phyloP scores from a whole-genome alignment of 2,113 vertebrate genomes.

The Embiotoca jacksoni region DNA sequence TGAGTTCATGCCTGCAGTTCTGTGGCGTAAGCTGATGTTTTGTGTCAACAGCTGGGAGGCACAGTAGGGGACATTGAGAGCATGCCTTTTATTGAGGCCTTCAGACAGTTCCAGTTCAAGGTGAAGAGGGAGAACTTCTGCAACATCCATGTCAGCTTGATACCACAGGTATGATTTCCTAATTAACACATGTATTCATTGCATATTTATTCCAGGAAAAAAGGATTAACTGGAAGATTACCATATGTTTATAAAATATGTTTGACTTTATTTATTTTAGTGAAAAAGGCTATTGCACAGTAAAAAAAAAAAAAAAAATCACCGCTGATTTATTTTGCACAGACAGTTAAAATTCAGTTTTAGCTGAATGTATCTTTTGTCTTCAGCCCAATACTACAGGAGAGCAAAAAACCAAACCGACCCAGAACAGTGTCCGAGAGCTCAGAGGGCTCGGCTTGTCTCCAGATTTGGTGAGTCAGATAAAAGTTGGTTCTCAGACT shows the following conservation, averaged over 20 bases:
- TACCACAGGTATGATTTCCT: constrained; percentile 90
- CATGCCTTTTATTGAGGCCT: constrained; percentile 98
- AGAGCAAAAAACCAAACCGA: constrained; percentile 98
- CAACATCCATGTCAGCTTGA: constrained; percentile 96
- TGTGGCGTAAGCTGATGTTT: constrained; percentile 43
- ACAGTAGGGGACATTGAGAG: constrained; percentile 97
- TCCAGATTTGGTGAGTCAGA: constrained; percentile 91
- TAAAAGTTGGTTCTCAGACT: neutral
- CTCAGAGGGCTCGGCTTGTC: constrained; percentile 95
- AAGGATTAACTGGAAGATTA: neutral
- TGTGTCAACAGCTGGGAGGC: constrained; percentile 89
- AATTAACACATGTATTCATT: neutral
- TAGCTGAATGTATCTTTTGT: neutral
- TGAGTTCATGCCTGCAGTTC: constrained; percentile 7
- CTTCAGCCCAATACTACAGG: constrained; percentile 93
- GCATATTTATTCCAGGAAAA: neutral
- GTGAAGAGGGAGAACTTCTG: constrained; percentile 96
- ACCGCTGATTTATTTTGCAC: no score
- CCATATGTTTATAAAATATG: no score
- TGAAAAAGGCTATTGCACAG: no score
- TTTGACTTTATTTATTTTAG: no score
- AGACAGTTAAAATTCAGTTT: neutral
- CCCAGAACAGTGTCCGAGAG: constrained; percentile 96
- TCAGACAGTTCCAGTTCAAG: constrained; percentile 99
- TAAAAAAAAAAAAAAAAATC: no score